A percentile compares a stretch with the other conserved stretches of the same genome.
Conservation (phyloP, 2,113 vertebrate species). For the Athene noctua region DNA sequence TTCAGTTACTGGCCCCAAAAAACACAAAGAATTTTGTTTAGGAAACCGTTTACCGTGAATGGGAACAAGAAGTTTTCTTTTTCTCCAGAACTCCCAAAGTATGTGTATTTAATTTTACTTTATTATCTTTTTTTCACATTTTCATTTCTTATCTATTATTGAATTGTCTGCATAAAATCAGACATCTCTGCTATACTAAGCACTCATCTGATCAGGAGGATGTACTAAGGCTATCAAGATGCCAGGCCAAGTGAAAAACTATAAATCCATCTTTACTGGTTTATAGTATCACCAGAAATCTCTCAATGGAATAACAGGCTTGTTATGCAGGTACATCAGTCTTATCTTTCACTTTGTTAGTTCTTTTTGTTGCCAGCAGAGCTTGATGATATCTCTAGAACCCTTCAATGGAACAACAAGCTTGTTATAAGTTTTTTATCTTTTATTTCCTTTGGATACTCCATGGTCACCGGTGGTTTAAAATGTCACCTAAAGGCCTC, state of each 20-base stretch:
- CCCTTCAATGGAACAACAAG: constrained; percentile 57
- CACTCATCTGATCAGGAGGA: neutral
- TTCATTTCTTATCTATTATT: neutral
- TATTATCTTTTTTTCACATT: neutral
- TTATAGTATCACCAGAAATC: constrained; percentile 20
- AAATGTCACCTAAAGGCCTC: constrained; percentile 59
- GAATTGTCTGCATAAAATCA: neutral
- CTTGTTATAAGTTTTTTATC: constrained; percentile 76
- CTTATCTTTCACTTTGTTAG: constrained; percentile 64
- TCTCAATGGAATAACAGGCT: constrained; percentile 41
- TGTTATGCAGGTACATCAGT: constrained; percentile 54
- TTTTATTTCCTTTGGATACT: constrained; percentile 68
- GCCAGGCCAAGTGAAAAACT: neutral
- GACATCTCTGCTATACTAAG: neutral
- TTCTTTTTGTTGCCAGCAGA: constrained; percentile 45
- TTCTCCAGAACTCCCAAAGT: neutral
- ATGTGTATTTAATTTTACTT: neutral
- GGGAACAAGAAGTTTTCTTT: neutral
- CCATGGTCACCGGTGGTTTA: constrained; percentile 62
- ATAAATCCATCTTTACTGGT: neutral
- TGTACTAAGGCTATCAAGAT: neutral
- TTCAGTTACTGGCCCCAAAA: neutral
- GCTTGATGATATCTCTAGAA: constrained; percentile 52
- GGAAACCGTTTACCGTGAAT: neutral
- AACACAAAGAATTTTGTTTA: neutral